Evolutionary conservation across 2,888 invertebrate genomes (phyloP), one percentile per base, ranked within the genome.

Genomic region (Rhagium mordax): DNA sequence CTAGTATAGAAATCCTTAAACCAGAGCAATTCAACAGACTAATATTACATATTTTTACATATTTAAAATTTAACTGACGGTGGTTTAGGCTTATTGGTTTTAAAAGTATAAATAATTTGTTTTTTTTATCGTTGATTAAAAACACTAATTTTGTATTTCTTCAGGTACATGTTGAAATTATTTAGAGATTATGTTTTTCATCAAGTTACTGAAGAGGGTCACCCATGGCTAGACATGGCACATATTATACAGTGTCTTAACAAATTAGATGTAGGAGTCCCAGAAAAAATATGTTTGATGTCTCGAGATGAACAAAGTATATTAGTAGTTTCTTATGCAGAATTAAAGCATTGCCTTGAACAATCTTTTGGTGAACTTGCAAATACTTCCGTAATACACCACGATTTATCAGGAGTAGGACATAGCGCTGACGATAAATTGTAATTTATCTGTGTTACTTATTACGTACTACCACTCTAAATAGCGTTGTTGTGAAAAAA

Each of bases 151-250:
- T 13, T 68, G 18, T 59, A n/a, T 67, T 29, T 60, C 51, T 76
- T 29, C 49, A 82, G 81, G 67, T 99, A 99, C 89, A 95, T 99
- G 95, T 90, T 99, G 89, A 99, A 99, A 89, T 89, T 99, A 86
- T 99, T 98, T 90, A 92, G 99, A 75, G 99, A 99, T 90, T 98
- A 97, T 87, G 91, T 99, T 84, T 99, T 99, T 89, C 99, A 99
- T 90, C 95, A 98, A 87, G 96, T 98, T 77, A 93, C 94, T 15
- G 94, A 94, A 75, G 97, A 98, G 84, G 98, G 98, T 6, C 91
- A 94, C 78, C 98, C 99, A 0, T 99, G 98, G 97, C 88, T 99
- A 74, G 99, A 99, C 89, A 94, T 98, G 91, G 95, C 98, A 66
- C 99, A 99, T 85, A 93, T 99, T 78, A 93, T 97, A 60, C 94